A percentile compares a stretch with the other conserved stretches of the same genome.
Evolutionary conservation across 2,113 vertebrate genomes (phyloP).

Genomic region (Platycercus adscitus): DNA sequence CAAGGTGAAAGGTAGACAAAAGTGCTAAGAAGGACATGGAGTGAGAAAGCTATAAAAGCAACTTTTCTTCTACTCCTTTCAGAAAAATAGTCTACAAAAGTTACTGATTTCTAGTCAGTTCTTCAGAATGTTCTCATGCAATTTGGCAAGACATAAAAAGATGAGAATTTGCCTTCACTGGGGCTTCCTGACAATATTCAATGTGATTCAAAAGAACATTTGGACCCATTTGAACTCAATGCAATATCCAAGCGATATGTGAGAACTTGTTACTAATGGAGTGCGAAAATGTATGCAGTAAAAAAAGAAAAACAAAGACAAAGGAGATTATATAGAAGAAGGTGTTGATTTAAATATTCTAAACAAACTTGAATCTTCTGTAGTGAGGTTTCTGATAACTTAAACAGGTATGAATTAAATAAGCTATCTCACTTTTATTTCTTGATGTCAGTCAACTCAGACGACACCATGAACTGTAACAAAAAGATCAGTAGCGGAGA

Average conservation of each 20-base stretch:
- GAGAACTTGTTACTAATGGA: neutral
- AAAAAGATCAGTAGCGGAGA: neutral
- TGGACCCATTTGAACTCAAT: conserved; percentile 12
- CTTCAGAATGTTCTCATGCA: neutral
- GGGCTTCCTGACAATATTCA: neutral
- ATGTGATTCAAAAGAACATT: neutral
- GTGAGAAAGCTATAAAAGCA: neutral
- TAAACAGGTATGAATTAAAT: neutral
- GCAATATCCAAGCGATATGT: neutral
- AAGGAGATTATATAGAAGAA: neutral
- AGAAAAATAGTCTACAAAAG: neutral
- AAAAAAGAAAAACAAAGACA: neutral
- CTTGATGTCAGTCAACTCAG: neutral
- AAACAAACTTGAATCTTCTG: neutral
- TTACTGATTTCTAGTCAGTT: neutral
- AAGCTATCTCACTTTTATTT: neutral
- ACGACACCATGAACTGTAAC: neutral
- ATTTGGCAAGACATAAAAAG: conserved; percentile 1
- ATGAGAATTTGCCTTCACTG: neutral
- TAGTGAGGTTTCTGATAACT: neutral
- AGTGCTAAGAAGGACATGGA: neutral
- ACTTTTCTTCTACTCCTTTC: neutral
- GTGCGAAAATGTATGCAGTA: neutral
- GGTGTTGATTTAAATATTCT: neutral
- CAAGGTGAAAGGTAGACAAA: neutral